Base-by-base conservation (phyloP, 1,140 invertebrate genomes). In the Drosophila dunni region DNA sequence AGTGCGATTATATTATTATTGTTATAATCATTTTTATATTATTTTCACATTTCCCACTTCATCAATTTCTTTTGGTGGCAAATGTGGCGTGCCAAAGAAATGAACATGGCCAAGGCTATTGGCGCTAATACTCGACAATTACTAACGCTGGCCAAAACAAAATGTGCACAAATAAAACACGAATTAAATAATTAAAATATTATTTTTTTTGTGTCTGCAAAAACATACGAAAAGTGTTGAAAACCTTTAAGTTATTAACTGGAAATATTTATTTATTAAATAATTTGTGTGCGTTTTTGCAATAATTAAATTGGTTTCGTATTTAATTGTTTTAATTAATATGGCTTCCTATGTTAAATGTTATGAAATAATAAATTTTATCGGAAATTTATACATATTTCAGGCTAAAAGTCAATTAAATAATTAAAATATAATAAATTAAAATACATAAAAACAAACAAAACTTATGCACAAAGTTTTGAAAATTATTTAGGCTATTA, bases 111-210 rank as follows among this genome's bases (percentile, higher is more conserved):
- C 83, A 86, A 88, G 83, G 79, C 79, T 79, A 17, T 36, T 48
- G 78, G 61, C 63, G 78, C 36, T 51, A 73, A 75, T 56, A 38
- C 40, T 38, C 17, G 45, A 53, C 72, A 78, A 78, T 75, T 70
- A 56, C 66, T 20, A 60, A 78, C 54, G 60, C 61, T 51, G 36
- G 24, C 2, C 63, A 0, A 36, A 54, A n/a, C 45, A 45, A 62
- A 60, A 64, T 51, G 53, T 51, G 53, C 63, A 65, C 24, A 50
- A 24, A 80, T 60, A 57, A 40, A 63, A 61, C 44, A 17, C 34
- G 36, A 82, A 82, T 82, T 76, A 79, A 79, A 82, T 82, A 56
- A 86, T 86, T 82, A 81, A 79, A 73, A 65, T 62, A 83, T 40
- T 69, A 75, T 42, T 69, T 44, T 7, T 81, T 48, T 69, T 44